phyloP scores from a whole-genome alignment of 2,888 invertebrate genomes.

The Embidobia sp. region DNA sequence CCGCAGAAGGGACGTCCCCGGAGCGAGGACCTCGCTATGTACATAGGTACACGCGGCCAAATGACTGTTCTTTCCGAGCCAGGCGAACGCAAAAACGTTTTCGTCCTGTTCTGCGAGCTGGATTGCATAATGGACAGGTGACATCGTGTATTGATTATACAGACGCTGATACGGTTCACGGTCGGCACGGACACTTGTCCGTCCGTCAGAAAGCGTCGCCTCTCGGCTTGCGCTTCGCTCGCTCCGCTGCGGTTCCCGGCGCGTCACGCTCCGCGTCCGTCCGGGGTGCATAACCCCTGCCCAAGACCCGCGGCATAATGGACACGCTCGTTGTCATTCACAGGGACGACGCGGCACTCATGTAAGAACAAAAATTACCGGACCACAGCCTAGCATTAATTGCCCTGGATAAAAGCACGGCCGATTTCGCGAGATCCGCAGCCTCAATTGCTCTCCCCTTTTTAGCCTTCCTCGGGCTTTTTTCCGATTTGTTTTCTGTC shows the following conservation, averaged over 20 bases:
- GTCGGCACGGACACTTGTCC: slow-evolving; percentile 46
- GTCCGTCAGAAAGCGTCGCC: slow-evolving; percentile 64
- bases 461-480: background rate
- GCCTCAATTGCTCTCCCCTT: slow-evolving; percentile 8
- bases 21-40: no score
- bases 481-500: no score
- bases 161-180: slow-evolving; percentile 52
- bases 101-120: slow-evolving; percentile 28
- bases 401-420: slow-evolving; percentile 34
- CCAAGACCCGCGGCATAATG: slow-evolving; percentile 69
- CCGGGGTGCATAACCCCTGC: slow-evolving; percentile 67
- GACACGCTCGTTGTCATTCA: slow-evolving; percentile 66
- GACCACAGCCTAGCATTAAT: slow-evolving; percentile 52
- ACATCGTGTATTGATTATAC: slow-evolving; percentile 57
- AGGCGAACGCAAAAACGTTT: slow-evolving; percentile 34
- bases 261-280: slow-evolving; percentile 75
- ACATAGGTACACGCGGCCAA: slow-evolving; percentile 8
- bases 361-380: slow-evolving; percentile 50
- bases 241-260: slow-evolving; percentile 40
- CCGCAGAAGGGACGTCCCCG: background rate
- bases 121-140: slow-evolving; percentile 43
- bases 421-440: slow-evolving; percentile 15
- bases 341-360: slow-evolving; percentile 32
- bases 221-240: slow-evolving; percentile 73
- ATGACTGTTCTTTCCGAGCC: slow-evolving; percentile 35